These are phyloP conservation scores for Polyommatus icarus DNA, from an alignment of 2,888 invertebrate genomes.

Conservation along the genomic window DNA sequence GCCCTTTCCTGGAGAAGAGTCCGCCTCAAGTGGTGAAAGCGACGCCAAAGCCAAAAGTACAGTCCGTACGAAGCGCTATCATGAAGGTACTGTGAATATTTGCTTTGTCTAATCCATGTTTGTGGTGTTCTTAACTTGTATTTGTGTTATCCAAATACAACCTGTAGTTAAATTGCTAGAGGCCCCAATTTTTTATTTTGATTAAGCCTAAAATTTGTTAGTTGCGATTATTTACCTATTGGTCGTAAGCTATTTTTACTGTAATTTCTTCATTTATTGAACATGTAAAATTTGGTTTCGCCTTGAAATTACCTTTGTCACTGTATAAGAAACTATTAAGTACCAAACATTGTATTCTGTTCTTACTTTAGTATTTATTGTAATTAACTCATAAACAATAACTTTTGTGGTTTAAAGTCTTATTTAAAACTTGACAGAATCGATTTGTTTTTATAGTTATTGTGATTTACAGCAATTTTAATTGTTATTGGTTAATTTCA, in stretches of 20 bases:
- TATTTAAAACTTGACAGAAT: neutral
- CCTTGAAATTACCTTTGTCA: neutral
- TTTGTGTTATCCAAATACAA: conserved; percentile 12
- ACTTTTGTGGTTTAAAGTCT: neutral
- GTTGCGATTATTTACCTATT: neutral
- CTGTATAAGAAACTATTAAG: neutral
- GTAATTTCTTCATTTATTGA: neutral
- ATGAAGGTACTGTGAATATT: conserved; percentile 54
- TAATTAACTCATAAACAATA: neutral
- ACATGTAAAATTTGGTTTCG: neutral
- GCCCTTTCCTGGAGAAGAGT: conserved; percentile 74
- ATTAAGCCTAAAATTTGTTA: neutral
- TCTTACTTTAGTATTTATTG: neutral
- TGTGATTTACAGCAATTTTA: neutral
- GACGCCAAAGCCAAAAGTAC: conserved; percentile 63
- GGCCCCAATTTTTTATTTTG: neutral
- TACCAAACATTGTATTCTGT: neutral
- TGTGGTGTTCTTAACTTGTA: neutral
- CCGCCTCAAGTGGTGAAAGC: conserved; percentile 70
- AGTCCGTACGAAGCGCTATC: conserved; percentile 57
- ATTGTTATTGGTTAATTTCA: neutral
- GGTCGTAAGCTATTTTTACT: neutral
- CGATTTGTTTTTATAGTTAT: neutral
- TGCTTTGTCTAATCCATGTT: conserved; percentile 27
- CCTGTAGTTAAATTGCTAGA: neutral